Conservation (phyloP, 2,113 vertebrate species). For the Galemys pyrenaicus region DNA sequence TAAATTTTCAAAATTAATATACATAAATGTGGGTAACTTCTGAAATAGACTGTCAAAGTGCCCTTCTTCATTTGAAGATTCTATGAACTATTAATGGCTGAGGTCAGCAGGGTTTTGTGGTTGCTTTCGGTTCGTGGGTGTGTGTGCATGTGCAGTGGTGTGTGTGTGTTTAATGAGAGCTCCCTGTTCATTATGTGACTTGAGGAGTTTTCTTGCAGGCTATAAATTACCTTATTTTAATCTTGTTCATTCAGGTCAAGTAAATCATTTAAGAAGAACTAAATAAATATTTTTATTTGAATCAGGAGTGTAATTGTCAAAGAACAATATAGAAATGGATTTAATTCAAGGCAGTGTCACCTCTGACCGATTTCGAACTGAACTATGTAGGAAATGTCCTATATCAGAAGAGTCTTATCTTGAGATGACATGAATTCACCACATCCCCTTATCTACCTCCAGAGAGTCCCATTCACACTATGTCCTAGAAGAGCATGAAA, state of each 20-base stretch:
- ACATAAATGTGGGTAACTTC: not conserved
- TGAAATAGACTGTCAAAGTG: not conserved
- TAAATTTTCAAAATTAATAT: not conserved
- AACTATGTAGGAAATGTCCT: not conserved
- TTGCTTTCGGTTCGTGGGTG: not conserved
- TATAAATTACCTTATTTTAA: constrained; percentile 21
- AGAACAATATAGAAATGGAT: not conserved
- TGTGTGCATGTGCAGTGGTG: not conserved
- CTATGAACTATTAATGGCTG: not conserved
- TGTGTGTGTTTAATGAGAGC: not conserved
- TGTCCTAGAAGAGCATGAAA: not conserved
- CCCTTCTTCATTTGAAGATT: not conserved
- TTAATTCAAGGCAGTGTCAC: not conserved
- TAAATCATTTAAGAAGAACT: not conserved
- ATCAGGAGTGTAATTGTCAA: not conserved
- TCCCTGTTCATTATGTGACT: not conserved
- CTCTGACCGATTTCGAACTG: not conserved
- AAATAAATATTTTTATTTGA: constrained; percentile 33
- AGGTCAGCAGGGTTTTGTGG: not conserved
- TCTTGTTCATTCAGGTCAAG: not conserved
- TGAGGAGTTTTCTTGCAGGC: not conserved
- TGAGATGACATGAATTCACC: not conserved
- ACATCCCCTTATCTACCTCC: not conserved
- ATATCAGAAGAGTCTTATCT: not conserved
- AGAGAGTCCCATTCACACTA: not conserved